Conservation (phyloP, 2,888 invertebrate genomes). For the Cephalotes varians region DNA sequence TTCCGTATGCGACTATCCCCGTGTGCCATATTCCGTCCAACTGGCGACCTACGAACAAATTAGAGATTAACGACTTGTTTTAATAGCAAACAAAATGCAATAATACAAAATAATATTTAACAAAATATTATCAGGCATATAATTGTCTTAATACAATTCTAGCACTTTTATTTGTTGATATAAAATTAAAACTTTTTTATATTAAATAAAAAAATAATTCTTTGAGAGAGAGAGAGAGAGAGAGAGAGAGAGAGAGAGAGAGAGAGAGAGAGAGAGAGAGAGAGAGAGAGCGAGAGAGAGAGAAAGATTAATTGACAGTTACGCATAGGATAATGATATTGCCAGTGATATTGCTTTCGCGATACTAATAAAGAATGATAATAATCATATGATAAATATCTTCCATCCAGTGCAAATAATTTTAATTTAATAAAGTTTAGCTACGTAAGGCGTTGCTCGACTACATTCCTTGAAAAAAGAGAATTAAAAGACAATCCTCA, state of each 20-base stretch:
- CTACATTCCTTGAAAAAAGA: not conserved
- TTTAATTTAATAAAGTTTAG: not conserved
- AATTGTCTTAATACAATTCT: not conserved
- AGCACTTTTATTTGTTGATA: not conserved
- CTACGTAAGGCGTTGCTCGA: not conserved
- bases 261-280: too few species aligned
- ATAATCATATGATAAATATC: not conserved
- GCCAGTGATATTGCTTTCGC: too few species aligned
- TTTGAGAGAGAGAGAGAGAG: too few species aligned
- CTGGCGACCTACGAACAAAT: constrained; percentile 89
- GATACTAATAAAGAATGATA: not conserved
- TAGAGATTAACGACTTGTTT: not conserved
- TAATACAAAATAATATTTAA: not conserved
- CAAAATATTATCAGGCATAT: not conserved
- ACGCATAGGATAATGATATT: too few species aligned
- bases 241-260: too few species aligned
- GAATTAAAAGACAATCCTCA: not conserved
- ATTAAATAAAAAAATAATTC: not conserved
- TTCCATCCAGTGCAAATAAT: not conserved
- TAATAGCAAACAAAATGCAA: not conserved
- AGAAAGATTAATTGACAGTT: too few species aligned
- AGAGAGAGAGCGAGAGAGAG: too few species aligned
- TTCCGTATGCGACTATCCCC: constrained; percentile 94
- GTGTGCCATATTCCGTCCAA: constrained; percentile 98
- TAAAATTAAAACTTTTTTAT: not conserved